Evolutionary conservation across 2,888 invertebrate genomes (phyloP), one percentile per base, ranked within the genome.

Genomic region (Lithophane semibrunnea): DNA sequence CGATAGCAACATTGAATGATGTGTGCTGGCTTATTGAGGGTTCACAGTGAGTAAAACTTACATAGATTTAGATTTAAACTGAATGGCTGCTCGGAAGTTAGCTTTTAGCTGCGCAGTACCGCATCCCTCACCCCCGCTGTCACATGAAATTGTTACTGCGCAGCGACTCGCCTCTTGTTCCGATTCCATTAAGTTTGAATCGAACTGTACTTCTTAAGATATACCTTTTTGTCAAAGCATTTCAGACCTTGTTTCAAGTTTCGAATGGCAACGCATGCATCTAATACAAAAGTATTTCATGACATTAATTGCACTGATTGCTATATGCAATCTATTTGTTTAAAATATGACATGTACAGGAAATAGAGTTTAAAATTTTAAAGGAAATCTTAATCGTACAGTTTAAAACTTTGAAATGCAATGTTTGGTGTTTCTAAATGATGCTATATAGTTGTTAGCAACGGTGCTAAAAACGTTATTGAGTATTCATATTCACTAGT

Each of bases 11-110:
- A 0, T 69, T 94, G 1, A 93, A 92, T 1, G 91, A 94, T 60
- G 88, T 90, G 0, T 92, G 94, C 79, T 96, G 95, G 95, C 90
- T 96, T 2, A 92, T 96, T 52, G 95, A 96, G 77, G 96, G 96
- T 0, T 96, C 96, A 83, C 94, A 94, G 96, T 96, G 75, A 94
- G 96, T 95, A 60, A 0, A 29, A 63, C 18, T 21, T 37, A 44
- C n/a, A 44, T n/a, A n/a, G n/a, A n/a, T n/a, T n/a, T n/a, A n/a
- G n/a, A n/a, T n/a, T n/a, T n/a, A n/a, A n/a, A n/a, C n/a, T n/a
- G n/a, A n/a, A n/a, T n/a, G n/a, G n/a, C n/a, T n/a, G n/a, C n/a
- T n/a, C n/a, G n/a, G n/a, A n/a, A n/a, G n/a, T n/a, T n/a, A n/a
- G n/a, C n/a, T n/a, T n/a, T n/a, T n/a, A n/a, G n/a, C n/a, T n/a